Evolutionary conservation across 1,140 invertebrate species (phyloP).

Genomic region (Delia radicum): DNA sequence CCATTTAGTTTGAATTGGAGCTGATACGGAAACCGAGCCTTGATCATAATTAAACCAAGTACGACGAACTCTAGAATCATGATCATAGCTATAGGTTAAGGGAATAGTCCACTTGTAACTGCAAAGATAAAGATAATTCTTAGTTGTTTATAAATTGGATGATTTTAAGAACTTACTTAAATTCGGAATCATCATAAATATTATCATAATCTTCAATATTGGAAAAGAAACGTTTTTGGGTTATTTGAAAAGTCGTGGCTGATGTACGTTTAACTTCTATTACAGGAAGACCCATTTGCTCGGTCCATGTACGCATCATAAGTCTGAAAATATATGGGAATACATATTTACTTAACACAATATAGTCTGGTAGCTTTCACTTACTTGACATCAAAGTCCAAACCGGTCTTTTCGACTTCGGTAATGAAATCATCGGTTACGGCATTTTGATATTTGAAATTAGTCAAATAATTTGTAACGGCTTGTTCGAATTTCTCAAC

Average conservation of each 20-base stretch:
- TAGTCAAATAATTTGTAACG: conserved; percentile 73
- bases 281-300: conserved; percentile 89
- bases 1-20: conserved; percentile 59
- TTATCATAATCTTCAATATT: conserved; percentile 61
- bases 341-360: background rate
- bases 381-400: conserved; percentile 58
- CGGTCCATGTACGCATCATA: conserved; percentile 92
- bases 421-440: conserved; percentile 76
- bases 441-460: conserved; percentile 73
- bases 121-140: conserved; percentile 37
- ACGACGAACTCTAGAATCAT: conserved; percentile 29
- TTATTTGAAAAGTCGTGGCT: conserved; percentile 61
- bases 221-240: conserved; percentile 72
- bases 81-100: conserved; percentile 67
- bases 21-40: conserved; percentile 8
- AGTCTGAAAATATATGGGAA: conserved; percentile 44
- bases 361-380: too few relatives aligned
- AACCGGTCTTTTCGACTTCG: conserved; percentile 59
- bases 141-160: background rate
- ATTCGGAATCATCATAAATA: conserved; percentile 59
- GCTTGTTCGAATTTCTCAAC: conserved; percentile 72
- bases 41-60: conserved; percentile 44
- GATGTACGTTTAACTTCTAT: conserved; percentile 61
- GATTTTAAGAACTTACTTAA: conserved; percentile 55
- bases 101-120: conserved; percentile 82